phyloP scores from a whole-genome alignment of 2,888 invertebrate genomes.

The Eilema sororculum region DNA sequence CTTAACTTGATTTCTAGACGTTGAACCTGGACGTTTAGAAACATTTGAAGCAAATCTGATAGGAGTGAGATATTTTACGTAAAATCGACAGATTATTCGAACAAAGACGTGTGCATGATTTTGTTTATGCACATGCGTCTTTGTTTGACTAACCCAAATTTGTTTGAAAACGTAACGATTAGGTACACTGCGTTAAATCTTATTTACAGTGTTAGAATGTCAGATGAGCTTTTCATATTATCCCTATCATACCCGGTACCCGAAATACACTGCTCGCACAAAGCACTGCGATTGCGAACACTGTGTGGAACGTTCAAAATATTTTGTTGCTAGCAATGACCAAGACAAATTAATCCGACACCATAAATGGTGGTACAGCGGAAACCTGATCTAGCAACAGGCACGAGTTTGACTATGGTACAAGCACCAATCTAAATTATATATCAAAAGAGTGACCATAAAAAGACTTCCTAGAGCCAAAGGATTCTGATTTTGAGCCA shows the following conservation, averaged over 20 bases:
- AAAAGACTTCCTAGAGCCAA: constrained; percentile 80
- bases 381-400: constrained; percentile 80
- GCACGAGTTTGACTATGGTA: constrained; percentile 66
- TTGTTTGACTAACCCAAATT: neutral
- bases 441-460: constrained; percentile 82
- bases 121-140: neutral
- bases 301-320: constrained; percentile 45
- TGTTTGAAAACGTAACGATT: neutral
- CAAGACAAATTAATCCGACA: constrained; percentile 78
- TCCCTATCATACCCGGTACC: neutral
- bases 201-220: neutral
- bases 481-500: constrained; percentile 60
- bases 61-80: neutral
- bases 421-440: constrained; percentile 76
- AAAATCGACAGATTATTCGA: neutral
- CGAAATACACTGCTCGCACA: constrained; percentile 33
- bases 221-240: constrained; percentile 36
- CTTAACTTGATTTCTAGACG: constrained; percentile 44
- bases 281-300: constrained; percentile 46
- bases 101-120: neutral
- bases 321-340: constrained; percentile 61
- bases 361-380: constrained; percentile 78
- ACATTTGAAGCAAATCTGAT: constrained; percentile 11
- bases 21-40: constrained; percentile 26
- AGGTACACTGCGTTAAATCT: too few species aligned